Percentiles rank a stretch among this genome's conserved stretches.
Evolutionary conservation across 2,888 invertebrate genomes (phyloP).

Genomic region (Xestoiulus laeticollis): DNA sequence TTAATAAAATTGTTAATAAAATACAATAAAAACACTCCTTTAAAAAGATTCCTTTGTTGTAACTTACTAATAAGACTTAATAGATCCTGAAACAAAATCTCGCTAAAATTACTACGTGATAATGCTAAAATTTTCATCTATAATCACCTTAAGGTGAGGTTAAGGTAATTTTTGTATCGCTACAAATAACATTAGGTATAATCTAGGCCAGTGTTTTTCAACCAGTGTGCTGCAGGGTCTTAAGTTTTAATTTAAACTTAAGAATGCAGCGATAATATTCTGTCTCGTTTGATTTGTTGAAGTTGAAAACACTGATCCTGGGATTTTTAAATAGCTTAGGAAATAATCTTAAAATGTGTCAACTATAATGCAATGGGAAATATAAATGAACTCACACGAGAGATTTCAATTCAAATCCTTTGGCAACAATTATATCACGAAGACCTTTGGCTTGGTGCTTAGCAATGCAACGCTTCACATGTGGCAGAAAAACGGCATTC

Average conservation of each 20-base stretch:
- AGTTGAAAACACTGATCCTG: too few species aligned
- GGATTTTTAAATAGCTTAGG: not conserved
- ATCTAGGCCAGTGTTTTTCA: not conserved
- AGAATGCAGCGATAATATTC: too few species aligned
- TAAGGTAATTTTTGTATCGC: not conserved
- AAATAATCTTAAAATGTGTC: not conserved
- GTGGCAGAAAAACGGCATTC: not conserved
- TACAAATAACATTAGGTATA: not conserved
- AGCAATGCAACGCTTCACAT: constrained; percentile 53
- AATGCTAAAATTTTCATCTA: not conserved
- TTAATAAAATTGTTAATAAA: constrained; percentile 49
- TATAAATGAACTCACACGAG: constrained; percentile 49
- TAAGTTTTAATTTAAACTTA: too few species aligned
- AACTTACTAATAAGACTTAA: not conserved
- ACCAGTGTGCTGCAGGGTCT: too few species aligned
- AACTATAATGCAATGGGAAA: not conserved
- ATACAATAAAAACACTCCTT: constrained; percentile 23
- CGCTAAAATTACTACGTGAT: not conserved
- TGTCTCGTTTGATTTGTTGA: too few species aligned
- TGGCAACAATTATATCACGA: constrained; percentile 52
- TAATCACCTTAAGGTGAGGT: not conserved
- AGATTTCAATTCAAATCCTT: constrained; percentile 55
- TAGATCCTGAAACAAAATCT: not conserved
- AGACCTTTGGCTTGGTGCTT: constrained; percentile 54
- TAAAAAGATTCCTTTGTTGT: not conserved